Evolutionary conservation across 1,140 invertebrate species (phyloP).

Genomic region (Calycopis cecrops): DNA sequence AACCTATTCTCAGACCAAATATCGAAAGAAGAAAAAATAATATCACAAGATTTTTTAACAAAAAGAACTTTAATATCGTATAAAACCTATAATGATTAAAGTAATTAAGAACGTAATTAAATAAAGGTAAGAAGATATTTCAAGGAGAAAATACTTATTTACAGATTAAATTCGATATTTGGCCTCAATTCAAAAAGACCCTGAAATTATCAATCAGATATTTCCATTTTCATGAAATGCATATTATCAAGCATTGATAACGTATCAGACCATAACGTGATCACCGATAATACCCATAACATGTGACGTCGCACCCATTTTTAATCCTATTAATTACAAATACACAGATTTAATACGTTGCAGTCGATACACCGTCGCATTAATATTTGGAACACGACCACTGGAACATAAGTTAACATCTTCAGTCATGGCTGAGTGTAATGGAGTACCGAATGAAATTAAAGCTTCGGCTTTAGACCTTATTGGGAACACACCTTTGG

Average conservation of each 20-base stretch:
- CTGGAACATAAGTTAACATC: not conserved
- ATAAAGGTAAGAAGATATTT: too few species aligned
- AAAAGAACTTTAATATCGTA: too few species aligned
- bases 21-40: too few species aligned
- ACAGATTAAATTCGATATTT: not conserved
- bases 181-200: not conserved
- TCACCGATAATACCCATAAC: not conserved
- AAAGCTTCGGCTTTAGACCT: conserved; percentile 57
- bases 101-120: too few species aligned
- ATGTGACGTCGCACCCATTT: not conserved
- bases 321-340: conserved; percentile 4
- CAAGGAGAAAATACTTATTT: too few species aligned
- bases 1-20: too few species aligned
- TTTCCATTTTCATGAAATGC: not conserved
- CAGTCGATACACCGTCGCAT: conserved; percentile 8
- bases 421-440: conserved; percentile 26
- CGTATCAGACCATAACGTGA: not conserved
- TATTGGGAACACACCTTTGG: conserved; percentile 59
- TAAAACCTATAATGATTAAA: too few species aligned
- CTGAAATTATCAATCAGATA: not conserved
- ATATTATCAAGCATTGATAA: conserved; percentile 4
- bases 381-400: conserved; percentile 1
- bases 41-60: too few species aligned
- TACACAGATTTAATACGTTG: conserved; percentile 18
- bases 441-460: conserved; percentile 41